These are phyloP conservation scores for Petrosia ficiformis DNA, from an alignment of 37 sponge, comb jelly and placozoan species.

Conservation along the genomic window DNA sequence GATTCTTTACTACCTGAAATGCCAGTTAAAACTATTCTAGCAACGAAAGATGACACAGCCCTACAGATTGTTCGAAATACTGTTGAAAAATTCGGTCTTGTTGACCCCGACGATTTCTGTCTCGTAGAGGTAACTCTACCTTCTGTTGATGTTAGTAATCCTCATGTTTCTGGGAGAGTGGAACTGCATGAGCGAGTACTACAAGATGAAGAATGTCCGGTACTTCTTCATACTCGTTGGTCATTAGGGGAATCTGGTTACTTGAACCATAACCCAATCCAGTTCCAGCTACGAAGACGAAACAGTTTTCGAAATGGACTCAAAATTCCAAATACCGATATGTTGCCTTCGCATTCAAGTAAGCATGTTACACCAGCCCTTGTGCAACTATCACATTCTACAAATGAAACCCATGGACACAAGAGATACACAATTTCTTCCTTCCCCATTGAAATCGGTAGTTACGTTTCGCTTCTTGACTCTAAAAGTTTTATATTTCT, in stretches of 20 bases:
- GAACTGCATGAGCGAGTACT: slow-evolving; percentile 51
- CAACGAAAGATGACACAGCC: slow-evolving; percentile 36
- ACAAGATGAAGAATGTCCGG: slow-evolving; percentile 39
- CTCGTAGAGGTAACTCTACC: slow-evolving; percentile 42
- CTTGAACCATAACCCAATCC: slow-evolving; percentile 28
- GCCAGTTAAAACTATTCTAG: slow-evolving; percentile 67
- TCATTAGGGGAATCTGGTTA: too few relatives aligned
- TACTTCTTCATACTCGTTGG: slow-evolving; percentile 17
- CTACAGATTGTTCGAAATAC: too few relatives aligned
- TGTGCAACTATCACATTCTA: slow-evolving; percentile 15
- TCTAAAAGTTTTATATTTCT: slow-evolving; percentile 28
- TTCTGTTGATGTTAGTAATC: slow-evolving; percentile 62
- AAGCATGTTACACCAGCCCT: too few relatives aligned
- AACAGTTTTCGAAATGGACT: not conserved
- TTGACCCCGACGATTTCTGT: too few relatives aligned
- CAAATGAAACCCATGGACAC: slow-evolving; percentile 20
- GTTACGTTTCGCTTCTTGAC: too few relatives aligned
- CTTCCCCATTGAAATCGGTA: slow-evolving; percentile 41
- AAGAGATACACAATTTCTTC: slow-evolving; percentile 11
- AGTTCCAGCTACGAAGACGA: slow-evolving; percentile 53
- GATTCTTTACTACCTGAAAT: slow-evolving; percentile 59
- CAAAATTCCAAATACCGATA: slow-evolving; percentile 1
- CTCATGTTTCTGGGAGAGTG: slow-evolving; percentile 39
- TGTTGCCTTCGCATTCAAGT: slow-evolving; percentile 10
- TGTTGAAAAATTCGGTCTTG: too few relatives aligned